Evolutionary conservation across 2,797 vertebrate species (phyloP).

Genomic region (Nasua narica): DNA sequence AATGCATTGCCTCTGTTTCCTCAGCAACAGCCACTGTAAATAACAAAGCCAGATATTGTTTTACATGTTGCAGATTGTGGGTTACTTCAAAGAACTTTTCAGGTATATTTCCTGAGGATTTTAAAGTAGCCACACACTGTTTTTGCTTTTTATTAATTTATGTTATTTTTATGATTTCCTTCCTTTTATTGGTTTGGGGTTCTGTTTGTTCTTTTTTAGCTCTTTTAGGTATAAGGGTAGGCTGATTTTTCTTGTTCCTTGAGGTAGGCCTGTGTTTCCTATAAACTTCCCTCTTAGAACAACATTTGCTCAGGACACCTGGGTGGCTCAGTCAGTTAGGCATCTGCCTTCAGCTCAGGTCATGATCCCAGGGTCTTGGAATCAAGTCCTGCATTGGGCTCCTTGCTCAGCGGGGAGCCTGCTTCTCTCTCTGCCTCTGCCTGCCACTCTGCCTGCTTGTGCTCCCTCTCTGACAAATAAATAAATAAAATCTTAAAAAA

Average conservation of each 20-base stretch:
- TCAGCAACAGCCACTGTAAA: not conserved
- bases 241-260: not conserved
- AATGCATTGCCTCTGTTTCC: constrained; percentile 16
- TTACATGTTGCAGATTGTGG: constrained; percentile 1
- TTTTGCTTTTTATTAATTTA: not conserved
- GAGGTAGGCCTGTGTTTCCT: not conserved
- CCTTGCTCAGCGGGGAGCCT: no score
- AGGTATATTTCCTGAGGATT: constrained; percentile 23
- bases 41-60: constrained; percentile 14
- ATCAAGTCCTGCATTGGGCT: no score
- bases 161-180: not conserved
- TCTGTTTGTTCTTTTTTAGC: not conserved
- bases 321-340: no score
- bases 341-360: no score
- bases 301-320: not conserved
- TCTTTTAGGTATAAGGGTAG: not conserved
- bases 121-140: not conserved
- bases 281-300: not conserved
- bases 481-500: no score
- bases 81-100: constrained; percentile 42
- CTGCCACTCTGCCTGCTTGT: no score
- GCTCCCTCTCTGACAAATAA: no score
- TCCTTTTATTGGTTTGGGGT: not conserved
- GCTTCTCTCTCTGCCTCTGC: no score
- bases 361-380: no score